Evolutionary conservation across 2,113 vertebrate species (phyloP).

Genomic region (Ophiodon elongatus): DNA sequence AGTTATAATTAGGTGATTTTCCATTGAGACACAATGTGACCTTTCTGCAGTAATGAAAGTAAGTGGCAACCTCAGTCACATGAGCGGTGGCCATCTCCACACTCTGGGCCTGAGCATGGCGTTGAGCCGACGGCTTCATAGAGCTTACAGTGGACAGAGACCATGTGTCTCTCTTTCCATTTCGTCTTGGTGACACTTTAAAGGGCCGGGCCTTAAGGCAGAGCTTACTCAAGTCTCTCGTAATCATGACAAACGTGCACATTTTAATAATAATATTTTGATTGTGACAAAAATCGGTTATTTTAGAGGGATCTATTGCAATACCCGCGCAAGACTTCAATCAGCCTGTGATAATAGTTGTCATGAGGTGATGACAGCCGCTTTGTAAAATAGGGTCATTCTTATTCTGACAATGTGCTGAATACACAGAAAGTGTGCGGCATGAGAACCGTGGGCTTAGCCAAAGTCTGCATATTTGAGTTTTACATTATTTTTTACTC

Average conservation of each 20-base stretch:
- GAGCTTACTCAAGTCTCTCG: constrained; percentile 26
- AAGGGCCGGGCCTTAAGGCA: constrained; percentile 13
- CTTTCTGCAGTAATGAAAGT: constrained; percentile 82
- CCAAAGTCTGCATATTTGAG: constrained; percentile 72
- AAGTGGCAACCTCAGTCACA: constrained; percentile 73
- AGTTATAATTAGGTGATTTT: constrained; percentile 83
- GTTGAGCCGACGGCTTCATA: constrained; percentile 73
- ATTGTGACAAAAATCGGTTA: constrained; percentile 44
- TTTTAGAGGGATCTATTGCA: constrained; percentile 17
- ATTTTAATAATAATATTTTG: constrained; percentile 40
- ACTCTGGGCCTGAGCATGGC: constrained; percentile 41
- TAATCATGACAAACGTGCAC: constrained; percentile 43
- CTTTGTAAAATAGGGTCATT: constrained; percentile 61
- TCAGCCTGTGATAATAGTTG: constrained; percentile 43
- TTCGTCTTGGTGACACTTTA: constrained; percentile 40
- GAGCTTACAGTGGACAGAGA: constrained; percentile 65
- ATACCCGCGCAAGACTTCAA: constrained; percentile 29
- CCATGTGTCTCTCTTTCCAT: constrained; percentile 67
- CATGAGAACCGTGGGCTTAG: constrained; percentile 67
- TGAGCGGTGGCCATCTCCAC: constrained; percentile 67
- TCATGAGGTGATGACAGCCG: constrained; percentile 32
- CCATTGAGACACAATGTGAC: constrained; percentile 79
- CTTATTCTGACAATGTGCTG: constrained; percentile 74
- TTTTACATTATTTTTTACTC: constrained; percentile 73
- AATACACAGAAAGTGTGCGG: constrained; percentile 70